Conservation (phyloP, 37 sponge, comb jelly and placozoan genomes). For the Bolinopsis microptera region DNA sequence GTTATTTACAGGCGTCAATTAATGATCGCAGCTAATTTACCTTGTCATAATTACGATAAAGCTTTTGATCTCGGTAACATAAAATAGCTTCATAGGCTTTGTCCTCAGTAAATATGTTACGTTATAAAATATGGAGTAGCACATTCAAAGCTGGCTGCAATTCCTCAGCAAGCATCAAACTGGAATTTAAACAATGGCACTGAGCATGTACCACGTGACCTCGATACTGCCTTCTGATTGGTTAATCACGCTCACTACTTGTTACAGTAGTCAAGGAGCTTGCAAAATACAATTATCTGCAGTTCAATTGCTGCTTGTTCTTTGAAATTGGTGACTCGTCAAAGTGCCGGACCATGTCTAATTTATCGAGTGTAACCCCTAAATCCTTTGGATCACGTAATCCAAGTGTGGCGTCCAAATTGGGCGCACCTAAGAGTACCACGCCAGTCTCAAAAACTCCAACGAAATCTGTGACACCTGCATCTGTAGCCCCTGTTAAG, state of each 20-base stretch:
- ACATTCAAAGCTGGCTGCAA: not conserved
- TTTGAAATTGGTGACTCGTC: not conserved
- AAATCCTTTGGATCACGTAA: not conserved
- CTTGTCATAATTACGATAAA: not conserved
- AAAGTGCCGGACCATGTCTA: not conserved
- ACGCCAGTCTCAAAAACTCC: not conserved
- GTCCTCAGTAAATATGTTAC: not conserved
- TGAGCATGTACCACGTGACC: not conserved
- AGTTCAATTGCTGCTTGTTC: conserved; percentile 10
- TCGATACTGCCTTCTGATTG: not conserved
- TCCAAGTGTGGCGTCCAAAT: not conserved
- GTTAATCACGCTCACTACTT: not conserved
- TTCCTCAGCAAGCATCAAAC: not conserved
- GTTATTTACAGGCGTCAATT: not conserved
- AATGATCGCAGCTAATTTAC: not conserved
- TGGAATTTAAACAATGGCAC: not conserved
- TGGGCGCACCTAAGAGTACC: not conserved
- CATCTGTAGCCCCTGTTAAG: not conserved
- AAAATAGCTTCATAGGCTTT: too few species aligned
- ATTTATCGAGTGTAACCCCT: conserved; percentile 35
- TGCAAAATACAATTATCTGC: conserved; percentile 22
- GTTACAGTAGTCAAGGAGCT: conserved; percentile 58
- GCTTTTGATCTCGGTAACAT: too few species aligned
- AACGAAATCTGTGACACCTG: not conserved
- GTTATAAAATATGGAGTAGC: not conserved